Percentiles rank a stretch among this genome's conserved stretches.
phyloP scores from a whole-genome alignment of 2,797 vertebrate genomes.

The Oryzias sinensis region DNA sequence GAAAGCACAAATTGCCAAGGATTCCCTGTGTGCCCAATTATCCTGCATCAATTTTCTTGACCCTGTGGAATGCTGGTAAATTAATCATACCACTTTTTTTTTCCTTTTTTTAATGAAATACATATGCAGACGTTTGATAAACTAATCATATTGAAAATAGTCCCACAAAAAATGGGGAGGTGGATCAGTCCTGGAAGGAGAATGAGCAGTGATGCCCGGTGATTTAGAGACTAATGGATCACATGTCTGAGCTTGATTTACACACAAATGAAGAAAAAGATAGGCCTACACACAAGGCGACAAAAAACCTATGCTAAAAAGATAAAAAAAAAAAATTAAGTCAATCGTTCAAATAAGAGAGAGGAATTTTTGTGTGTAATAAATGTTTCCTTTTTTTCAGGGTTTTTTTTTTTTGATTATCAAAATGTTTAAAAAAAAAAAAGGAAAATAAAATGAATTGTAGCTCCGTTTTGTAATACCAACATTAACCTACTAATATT shows the following conservation, averaged over 20 bases:
- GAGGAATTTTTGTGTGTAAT: too few species aligned
- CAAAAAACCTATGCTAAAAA: too few species aligned
- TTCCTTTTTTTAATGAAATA: conserved; percentile 70
- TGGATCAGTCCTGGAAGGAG: conserved; percentile 75
- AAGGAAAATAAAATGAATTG: neutral
- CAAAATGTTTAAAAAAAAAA: neutral
- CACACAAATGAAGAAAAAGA: too few species aligned
- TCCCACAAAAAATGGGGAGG: conserved; percentile 75
- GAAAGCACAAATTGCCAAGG: conserved; percentile 84
- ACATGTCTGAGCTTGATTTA: too few species aligned
- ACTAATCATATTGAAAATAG: conserved; percentile 79
- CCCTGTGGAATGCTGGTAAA: conserved; percentile 82
- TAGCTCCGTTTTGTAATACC: too few species aligned
- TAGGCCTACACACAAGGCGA: too few species aligned
- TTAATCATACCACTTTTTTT: conserved; percentile 78
- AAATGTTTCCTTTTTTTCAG: too few species aligned
- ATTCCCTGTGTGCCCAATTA: conserved; percentile 86
- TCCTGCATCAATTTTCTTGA: conserved; percentile 84
- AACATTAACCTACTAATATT: too few species aligned
- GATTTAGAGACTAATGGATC: conserved; percentile 50
- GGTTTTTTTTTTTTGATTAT: too few species aligned
- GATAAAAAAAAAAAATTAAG: too few species aligned
- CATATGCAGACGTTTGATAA: conserved; percentile 83
- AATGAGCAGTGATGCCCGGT: conserved; percentile 71
- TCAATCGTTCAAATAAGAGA: too few species aligned